Evolutionary conservation across 1,140 invertebrate species (phyloP), one percentile per base, ranked within the genome.

Genomic region (Ectropis grisescens): DNA sequence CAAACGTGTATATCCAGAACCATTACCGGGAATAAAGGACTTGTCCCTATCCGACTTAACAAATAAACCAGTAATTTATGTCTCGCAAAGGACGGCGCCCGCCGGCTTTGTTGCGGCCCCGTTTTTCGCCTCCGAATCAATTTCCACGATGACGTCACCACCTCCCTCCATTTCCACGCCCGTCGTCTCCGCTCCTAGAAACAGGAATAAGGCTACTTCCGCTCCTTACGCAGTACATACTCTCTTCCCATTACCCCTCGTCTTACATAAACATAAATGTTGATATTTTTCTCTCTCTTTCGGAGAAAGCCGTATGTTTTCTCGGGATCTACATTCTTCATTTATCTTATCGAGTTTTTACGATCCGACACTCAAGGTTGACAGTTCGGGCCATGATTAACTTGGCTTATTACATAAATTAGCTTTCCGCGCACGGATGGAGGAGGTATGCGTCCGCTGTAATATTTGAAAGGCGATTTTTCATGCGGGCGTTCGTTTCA

Each of bases 71-170:
- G 57, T 60, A 67, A 62, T 60, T 67, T 60, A 62, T 60, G 53
- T 51, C 48, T 47, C 41, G 47, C 35, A 33, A 48, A 28, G 48
- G 47, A 47, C 48, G 58, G 52, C 40, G 33, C 29, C 29, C 61
- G 56, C 52, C 53, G 58, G 32, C 52, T 66, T 56, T 54, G 54
- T 52, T 60, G 41, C 49, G 49, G 61, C 58, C 62, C 51, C 56
- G 48, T 61, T 67, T 69, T 69, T 67, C 64, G 57, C 56, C 60
- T 55, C 57, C 58, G 52, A 69, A 72, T 72, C 68, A 72, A 69
- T 65, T 60, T 62, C 47, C 51, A 59, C 53, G 40, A 57, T 67
- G 58, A 67, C 61, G 56, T 59, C 65, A 62, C 40, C 12, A 23
- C 29, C 36, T 33, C 29, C 27, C 36, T 22, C 33, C 37, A 15